Conservation (phyloP, 2,888 invertebrate species). For the Leucoptera coffeella region DNA sequence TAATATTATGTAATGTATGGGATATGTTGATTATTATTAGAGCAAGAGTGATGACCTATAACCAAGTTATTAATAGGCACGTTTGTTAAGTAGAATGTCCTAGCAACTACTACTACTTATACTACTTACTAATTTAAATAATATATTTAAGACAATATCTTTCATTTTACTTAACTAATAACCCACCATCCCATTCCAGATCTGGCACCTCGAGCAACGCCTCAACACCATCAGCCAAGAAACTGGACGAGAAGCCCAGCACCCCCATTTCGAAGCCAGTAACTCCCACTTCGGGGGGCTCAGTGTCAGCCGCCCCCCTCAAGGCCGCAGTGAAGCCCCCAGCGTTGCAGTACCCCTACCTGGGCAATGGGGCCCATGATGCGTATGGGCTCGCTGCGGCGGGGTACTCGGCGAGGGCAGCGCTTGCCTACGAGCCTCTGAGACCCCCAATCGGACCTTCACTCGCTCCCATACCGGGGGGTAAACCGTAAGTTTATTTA, state of each 20-base stretch:
- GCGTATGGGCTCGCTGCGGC: constrained; percentile 42
- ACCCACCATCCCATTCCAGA: constrained; percentile 32
- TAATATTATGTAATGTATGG: too few relatives aligned
- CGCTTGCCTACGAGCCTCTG: constrained; percentile 41
- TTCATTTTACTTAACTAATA: too few relatives aligned
- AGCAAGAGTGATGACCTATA: too few relatives aligned
- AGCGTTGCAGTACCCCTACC: constrained; percentile 59
- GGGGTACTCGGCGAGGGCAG: constrained; percentile 46
- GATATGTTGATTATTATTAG: too few relatives aligned
- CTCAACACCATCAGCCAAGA: constrained; percentile 84
- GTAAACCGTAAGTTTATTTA: constrained; percentile 78
- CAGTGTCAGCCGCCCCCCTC: constrained; percentile 46
- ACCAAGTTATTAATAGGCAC: neutral
- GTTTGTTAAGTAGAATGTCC: neutral
- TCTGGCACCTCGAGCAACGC: constrained; percentile 87
- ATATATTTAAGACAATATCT: too few relatives aligned
- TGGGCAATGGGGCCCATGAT: constrained; percentile 42
- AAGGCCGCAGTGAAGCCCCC: constrained; percentile 56
- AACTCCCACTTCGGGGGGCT: constrained; percentile 70
- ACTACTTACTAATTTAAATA: too few relatives aligned
- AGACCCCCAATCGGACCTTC: constrained; percentile 49
- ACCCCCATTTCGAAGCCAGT: constrained; percentile 89
- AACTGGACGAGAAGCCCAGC: constrained; percentile 81
- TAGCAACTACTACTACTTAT: neutral
- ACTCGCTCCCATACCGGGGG: constrained; percentile 67